These are phyloP conservation scores for Zaprionus africanus DNA, from an alignment of 1,140 invertebrate species.

Conservation along the genomic window DNA sequence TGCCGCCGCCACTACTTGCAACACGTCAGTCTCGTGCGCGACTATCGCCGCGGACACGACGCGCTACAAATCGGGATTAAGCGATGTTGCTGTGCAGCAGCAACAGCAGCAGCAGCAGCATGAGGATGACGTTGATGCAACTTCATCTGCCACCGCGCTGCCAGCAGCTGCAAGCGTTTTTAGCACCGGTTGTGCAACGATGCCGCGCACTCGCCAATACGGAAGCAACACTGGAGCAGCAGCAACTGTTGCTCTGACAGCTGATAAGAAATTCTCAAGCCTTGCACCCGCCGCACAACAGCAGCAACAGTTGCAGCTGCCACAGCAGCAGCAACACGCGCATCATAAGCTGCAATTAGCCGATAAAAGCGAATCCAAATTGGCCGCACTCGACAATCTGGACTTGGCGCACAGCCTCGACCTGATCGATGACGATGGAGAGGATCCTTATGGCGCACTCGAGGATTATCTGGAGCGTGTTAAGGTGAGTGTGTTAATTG, in stretches of 20 bases:
- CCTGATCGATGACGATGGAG: constrained; percentile 74
- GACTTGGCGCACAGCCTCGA: constrained; percentile 77
- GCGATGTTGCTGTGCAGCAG: constrained; percentile 61
- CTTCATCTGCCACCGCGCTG: constrained; percentile 46
- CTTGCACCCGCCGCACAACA: constrained; percentile 51
- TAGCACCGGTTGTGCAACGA: constrained; percentile 81
- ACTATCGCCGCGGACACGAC: constrained; percentile 74
- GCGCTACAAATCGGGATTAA: constrained; percentile 83
- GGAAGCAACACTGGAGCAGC: constrained; percentile 60
- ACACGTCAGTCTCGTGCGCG: constrained; percentile 56
- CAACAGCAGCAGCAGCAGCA: constrained; percentile 41
- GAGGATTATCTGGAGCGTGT: constrained; percentile 81
- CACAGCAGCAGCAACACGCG: constrained; percentile 30
- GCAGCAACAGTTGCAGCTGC: constrained; percentile 48
- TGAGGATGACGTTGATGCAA: constrained; percentile 19
- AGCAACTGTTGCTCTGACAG: constrained; percentile 68
- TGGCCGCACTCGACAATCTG: constrained; percentile 75
- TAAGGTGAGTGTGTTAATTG: constrained; percentile 66
- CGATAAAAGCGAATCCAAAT: constrained; percentile 70
- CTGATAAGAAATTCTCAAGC: constrained; percentile 79
- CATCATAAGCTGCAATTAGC: constrained; percentile 77
- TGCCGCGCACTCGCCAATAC: constrained; percentile 79
- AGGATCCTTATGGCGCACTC: constrained; percentile 76
- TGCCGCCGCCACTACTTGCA: constrained; percentile 37
- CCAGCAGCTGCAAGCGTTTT: constrained; percentile 62